Evolutionary conservation across 2,888 invertebrate species (phyloP).

Genomic region (Hipparchia semele): DNA sequence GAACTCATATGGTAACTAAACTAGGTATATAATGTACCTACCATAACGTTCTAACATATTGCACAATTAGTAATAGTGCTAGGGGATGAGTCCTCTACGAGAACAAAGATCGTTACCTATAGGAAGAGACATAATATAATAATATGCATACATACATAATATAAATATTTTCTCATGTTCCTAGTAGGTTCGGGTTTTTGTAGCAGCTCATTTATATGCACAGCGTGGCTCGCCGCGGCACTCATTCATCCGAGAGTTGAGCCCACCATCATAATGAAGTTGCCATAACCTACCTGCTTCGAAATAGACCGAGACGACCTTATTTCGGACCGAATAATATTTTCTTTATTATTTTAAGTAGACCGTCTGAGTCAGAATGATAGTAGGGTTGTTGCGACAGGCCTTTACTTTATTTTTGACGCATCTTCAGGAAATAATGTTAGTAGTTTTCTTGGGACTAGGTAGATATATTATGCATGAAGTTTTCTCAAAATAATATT

Average conservation of each 20-base stretch:
- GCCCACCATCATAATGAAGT: constrained; percentile 70
- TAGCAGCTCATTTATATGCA: constrained; percentile 66
- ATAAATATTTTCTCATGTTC: not conserved
- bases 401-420: no score
- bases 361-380: no score
- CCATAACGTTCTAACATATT: no score
- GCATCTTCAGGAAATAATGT: no score
- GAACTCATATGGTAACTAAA: no score
- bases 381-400: no score
- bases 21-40: no score
- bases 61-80: not conserved
- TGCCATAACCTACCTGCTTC: constrained; percentile 57
- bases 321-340: constrained; percentile 49
- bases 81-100: not conserved
- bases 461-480: no score
- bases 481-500: no score
- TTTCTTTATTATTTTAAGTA: not conserved
- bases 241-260: constrained; percentile 61
- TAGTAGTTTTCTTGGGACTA: no score
- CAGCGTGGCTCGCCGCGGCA: constrained; percentile 49
- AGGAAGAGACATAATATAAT: no score
- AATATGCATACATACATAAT: not conserved
- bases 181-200: not conserved
- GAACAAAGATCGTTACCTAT: not conserved
- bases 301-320: constrained; percentile 55